A percentile compares a stretch with the other conserved stretches of the same genome.
These are phyloP conservation scores for Seriola aureovittata DNA, from an alignment of 2,113 vertebrate genomes.

Conservation along the genomic window DNA sequence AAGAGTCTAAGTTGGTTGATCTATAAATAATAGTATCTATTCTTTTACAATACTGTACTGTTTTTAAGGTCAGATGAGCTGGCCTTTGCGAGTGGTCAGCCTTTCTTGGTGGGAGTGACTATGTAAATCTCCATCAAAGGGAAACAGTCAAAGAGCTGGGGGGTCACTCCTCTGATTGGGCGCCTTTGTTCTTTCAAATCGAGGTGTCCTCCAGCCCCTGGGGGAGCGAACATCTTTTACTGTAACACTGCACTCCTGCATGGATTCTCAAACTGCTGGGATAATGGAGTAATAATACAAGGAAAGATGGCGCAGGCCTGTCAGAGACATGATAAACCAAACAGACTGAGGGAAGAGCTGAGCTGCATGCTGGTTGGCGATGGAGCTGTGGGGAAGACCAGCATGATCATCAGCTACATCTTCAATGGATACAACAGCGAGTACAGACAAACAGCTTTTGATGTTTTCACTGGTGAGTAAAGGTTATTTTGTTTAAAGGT, in stretches of 20 bases:
- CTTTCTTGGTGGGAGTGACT: conserved; percentile 53
- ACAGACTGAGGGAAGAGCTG: conserved; percentile 67
- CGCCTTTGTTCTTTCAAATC: conserved; percentile 78
- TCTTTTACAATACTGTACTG: not conserved
- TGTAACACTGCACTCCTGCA: conserved; percentile 35
- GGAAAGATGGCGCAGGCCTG: conserved; percentile 60
- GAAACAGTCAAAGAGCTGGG: conserved; percentile 43
- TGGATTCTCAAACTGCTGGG: conserved; percentile 7
- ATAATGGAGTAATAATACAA: conserved; percentile 3
- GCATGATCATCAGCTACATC: conserved; percentile 91
- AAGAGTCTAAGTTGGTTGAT: not conserved
- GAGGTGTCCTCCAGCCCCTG: conserved; percentile 51
- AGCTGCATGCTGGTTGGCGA: conserved; percentile 91
- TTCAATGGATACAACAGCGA: conserved; percentile 90
- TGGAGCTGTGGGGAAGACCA: conserved; percentile 91
- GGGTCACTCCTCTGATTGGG: conserved; percentile 68
- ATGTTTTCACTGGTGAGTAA: conserved; percentile 89
- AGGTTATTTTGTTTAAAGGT: not conserved
- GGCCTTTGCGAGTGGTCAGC: not conserved
- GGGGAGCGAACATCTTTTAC: conserved; percentile 32
- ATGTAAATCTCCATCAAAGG: conserved; percentile 61
- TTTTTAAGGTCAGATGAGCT: not conserved
- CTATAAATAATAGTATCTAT: not conserved
- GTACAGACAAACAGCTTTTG: conserved; percentile 90
- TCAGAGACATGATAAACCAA: conserved; percentile 51